Base-by-base conservation (phyloP, 2,888 invertebrate genomes). In the Omphaloscelis lunosa region DNA sequence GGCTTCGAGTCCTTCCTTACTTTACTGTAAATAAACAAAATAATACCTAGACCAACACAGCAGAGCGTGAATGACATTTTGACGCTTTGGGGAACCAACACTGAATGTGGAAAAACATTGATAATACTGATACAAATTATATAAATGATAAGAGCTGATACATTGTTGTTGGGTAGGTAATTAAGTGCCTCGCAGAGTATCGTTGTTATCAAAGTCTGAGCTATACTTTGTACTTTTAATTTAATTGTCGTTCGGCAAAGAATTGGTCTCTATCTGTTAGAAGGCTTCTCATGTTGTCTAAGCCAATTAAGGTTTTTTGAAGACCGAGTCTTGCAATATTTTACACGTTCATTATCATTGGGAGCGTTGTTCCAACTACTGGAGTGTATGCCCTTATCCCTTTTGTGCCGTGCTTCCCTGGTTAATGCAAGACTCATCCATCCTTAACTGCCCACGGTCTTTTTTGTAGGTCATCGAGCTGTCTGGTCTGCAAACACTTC, bases 1-100 rank as follows among this genome's bases (percentile, higher is more conserved):
- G 97, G 97, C 66, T 96, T 93, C 0, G 95, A 94, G 45, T 97
- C 94, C 82, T 94, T 94, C 75, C 88, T 91, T 78, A 90, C 89
- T 65, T 91, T 88, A 77, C 87, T 89, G 77, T 94, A 93, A 72
- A 93, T 85, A 23, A 94, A 66, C 82, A 95, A 89, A 77, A 93
- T 72, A 1, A 93, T 72, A 5, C 91, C 17, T 3, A 93, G 65
- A 11, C 79, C 89, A 0, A 89, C 69, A 1, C 86, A 7, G n/a
- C 75, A 82, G 7, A 91, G 34, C 7, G 80, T 70, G 72, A 86
- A 67, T 48, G 85, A 84, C 92, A 92, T 93, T 79, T 82, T 89
- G 86, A 17, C 41, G 27, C 45, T 34, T 15, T 11, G 63, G n/a
- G 53, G 69, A 59, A n/a, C 59, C 29, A 39, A 72, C 75, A 68